Conservation (phyloP, 2,888 invertebrate species). For the Ennomos quercinarius region DNA sequence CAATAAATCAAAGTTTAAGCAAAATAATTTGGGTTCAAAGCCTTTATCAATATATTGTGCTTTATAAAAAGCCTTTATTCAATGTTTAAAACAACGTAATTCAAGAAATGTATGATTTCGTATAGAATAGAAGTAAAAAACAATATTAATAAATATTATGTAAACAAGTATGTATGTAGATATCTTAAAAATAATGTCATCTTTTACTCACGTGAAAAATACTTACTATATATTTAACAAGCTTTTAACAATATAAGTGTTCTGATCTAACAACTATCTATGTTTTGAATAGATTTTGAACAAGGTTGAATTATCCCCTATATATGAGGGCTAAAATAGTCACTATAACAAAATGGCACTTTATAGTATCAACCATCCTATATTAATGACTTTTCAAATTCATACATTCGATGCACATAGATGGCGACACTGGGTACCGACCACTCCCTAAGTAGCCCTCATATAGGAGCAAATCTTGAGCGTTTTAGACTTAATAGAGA, state of each 20-base stretch:
- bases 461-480: not conserved
- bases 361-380: too few relatives aligned
- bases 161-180: constrained; percentile 16
- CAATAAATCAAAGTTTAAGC: constrained; percentile 34
- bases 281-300: too few relatives aligned
- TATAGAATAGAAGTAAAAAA: not conserved
- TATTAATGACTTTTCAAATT: too few relatives aligned
- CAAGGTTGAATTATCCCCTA: too few relatives aligned
- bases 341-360: too few relatives aligned
- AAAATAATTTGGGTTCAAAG: constrained; percentile 18
- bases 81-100: not conserved
- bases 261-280: too few relatives aligned
- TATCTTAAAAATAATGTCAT: constrained; percentile 55
- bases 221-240: not conserved
- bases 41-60: not conserved
- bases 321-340: too few relatives aligned
- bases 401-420: too few relatives aligned
- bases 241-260: not conserved
- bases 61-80: not conserved
- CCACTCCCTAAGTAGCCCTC: too few relatives aligned
- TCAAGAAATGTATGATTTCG: too few relatives aligned
- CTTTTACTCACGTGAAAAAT: constrained; percentile 25
- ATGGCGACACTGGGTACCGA: too few relatives aligned
- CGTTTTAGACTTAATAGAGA: constrained; percentile 2
- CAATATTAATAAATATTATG: not conserved